Conservation (phyloP, 2,797 vertebrate species). For the Urophycis tenuis region DNA sequence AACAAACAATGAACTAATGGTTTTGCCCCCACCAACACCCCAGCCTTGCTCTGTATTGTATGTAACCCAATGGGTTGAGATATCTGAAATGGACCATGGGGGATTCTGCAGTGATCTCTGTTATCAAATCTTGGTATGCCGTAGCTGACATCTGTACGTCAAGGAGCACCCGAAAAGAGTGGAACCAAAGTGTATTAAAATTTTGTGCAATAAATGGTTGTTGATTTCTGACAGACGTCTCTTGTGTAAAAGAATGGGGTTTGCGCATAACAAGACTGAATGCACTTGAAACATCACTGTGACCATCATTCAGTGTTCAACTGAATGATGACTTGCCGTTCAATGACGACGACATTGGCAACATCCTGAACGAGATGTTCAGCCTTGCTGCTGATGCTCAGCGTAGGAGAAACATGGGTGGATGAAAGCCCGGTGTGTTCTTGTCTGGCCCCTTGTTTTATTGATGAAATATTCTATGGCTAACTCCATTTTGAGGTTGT, state of each 20-base stretch:
- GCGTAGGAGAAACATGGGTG: not conserved
- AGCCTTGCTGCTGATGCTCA: not conserved
- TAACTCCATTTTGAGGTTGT: conserved; percentile 36
- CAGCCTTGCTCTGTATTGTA: no score
- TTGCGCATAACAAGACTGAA: not conserved
- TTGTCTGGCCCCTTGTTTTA: conserved; percentile 1
- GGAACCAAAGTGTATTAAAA: no score
- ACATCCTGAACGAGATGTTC: not conserved
- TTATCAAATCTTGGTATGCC: no score
- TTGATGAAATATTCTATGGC: not conserved
- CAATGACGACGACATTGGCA: not conserved
- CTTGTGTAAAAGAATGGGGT: not conserved
- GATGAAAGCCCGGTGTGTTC: not conserved
- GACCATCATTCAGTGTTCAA: not conserved
- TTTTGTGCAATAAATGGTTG: no score
- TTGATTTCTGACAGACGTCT: not conserved
- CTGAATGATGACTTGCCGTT: not conserved
- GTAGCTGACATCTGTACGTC: no score
- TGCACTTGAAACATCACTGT: not conserved
- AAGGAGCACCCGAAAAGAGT: no score
- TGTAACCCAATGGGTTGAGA: no score
- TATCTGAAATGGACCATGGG: no score
- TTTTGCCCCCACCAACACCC: no score
- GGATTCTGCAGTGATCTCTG: no score
- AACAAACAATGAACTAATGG: no score